Base-by-base conservation (phyloP, 2,888 invertebrate species). In the Lathronympha strigana region DNA sequence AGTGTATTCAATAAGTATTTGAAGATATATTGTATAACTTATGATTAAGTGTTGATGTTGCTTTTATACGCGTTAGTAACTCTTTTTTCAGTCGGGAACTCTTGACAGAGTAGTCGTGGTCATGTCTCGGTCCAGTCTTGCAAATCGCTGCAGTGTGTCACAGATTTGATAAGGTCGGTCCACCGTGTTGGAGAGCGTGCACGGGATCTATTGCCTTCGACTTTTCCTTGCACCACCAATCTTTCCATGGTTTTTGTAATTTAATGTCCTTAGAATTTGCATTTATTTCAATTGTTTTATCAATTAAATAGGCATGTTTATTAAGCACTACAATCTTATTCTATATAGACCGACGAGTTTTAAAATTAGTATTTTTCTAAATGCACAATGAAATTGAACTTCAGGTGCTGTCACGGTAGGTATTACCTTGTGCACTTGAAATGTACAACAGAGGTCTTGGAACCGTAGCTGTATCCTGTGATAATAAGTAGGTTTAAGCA, bases 391-490 rank as follows among this genome's bases (percentile, higher is more conserved):
- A 43, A 60, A 45, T 50, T 58, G 57, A 57, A 63, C 33, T 50
- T 19, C 13, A 45, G 51, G 58, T 64, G 58, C 53, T 64, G 45
- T 28, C 43, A 60, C 58, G n/a, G 47, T 64, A 64, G 58, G 38
- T 53, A 33, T 47, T 45, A 45, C 21, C 17, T 49, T 33, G 23
- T 33, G 51, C 53, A 64, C 58, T 45, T 28, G 36, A 36, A 36
- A 28, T 19, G 49, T 63, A 55, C 63, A 60, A 36, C 23, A 33
- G 8, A 60, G 43, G 58, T 51, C 67, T 61, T 67, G 49, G 36
- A 49, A 11, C 57, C 63, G 63, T 69, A 73, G 74, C 77, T 74
- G 69, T 51, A 67, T 67, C 68, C 77, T 79, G 78, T 79, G 79
- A 79, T 79, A 79, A 68, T 68, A 63, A 60, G 73, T 76, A 77